A percentile compares a stretch with the other conserved stretches of the same genome.
Evolutionary conservation across 2,797 vertebrate species (phyloP).

Genomic region (Mycteria americana): DNA sequence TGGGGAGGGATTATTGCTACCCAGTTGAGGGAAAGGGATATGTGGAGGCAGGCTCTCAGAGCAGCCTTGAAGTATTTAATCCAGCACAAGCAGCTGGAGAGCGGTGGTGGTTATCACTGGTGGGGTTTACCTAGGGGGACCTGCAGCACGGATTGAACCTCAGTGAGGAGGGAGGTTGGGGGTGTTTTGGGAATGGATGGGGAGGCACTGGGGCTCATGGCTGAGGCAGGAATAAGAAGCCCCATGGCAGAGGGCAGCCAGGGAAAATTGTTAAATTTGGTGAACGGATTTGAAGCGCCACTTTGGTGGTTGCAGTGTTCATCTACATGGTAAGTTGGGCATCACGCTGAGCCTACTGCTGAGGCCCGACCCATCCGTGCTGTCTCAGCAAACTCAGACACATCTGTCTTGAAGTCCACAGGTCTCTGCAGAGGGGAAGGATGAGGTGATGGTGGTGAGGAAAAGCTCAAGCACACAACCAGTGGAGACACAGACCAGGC

Average conservation of each 20-base stretch:
- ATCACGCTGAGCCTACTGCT: background rate
- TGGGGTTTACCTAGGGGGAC: background rate
- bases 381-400: background rate
- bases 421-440: background rate
- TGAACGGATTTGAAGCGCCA: background rate
- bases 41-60: background rate
- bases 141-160: background rate
- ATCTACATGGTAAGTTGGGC: accelerated
- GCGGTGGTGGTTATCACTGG: background rate
- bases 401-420: background rate
- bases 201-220: background rate
- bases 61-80: slow-evolving; percentile 44
- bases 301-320: background rate
- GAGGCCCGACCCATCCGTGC: background rate
- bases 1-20: slow-evolving; percentile 31
- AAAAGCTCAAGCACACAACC: background rate
- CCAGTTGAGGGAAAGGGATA: background rate
- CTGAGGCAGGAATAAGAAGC: background rate
- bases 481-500: background rate
- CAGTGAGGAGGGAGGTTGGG: background rate
- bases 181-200: background rate
- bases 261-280: background rate
- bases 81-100: background rate
- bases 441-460: background rate
- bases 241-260: background rate